Percentiles rank a stretch among this genome's conserved stretches.
Evolutionary conservation across 1,140 invertebrate species (phyloP).

Genomic region (Campoletis sonorensis): DNA sequence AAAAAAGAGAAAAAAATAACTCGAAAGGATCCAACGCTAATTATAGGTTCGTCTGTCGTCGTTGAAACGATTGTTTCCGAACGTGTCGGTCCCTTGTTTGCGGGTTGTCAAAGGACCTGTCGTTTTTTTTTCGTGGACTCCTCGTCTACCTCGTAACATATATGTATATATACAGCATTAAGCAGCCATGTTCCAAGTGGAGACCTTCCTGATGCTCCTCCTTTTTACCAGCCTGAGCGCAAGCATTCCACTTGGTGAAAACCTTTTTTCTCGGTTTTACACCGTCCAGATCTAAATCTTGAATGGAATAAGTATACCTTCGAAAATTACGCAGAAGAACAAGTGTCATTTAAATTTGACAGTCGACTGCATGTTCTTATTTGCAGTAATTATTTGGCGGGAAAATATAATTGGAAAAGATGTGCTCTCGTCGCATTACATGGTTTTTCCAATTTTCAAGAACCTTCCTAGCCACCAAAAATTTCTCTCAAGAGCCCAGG

Average conservation of each 20-base stretch:
- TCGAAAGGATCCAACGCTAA: slow-evolving; percentile 64
- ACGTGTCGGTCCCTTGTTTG: slow-evolving; percentile 71
- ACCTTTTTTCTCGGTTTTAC: not conserved
- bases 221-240: slow-evolving; percentile 33
- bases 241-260: slow-evolving; percentile 22
- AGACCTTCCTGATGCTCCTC: slow-evolving; percentile 26
- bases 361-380: too few relatives aligned
- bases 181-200: not conserved
- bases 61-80: slow-evolving; percentile 63
- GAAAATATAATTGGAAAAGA: too few relatives aligned
- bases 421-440: too few relatives aligned
- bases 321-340: not conserved
- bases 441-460: too few relatives aligned
- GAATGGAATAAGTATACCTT: not conserved
- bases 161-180: not conserved
- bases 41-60: slow-evolving; percentile 66
- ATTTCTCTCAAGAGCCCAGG: too few relatives aligned
- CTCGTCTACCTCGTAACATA: slow-evolving; percentile 3
- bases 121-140: slow-evolving; percentile 43
- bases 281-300: not conserved
- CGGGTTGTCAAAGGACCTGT: slow-evolving; percentile 66
- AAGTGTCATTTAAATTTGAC: not conserved
- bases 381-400: too few relatives aligned
- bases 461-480: too few relatives aligned
- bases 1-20: slow-evolving; percentile 6